These are phyloP conservation scores for Sprattus sprattus DNA, from an alignment of 2,113 vertebrate genomes.

Conservation along the genomic window DNA sequence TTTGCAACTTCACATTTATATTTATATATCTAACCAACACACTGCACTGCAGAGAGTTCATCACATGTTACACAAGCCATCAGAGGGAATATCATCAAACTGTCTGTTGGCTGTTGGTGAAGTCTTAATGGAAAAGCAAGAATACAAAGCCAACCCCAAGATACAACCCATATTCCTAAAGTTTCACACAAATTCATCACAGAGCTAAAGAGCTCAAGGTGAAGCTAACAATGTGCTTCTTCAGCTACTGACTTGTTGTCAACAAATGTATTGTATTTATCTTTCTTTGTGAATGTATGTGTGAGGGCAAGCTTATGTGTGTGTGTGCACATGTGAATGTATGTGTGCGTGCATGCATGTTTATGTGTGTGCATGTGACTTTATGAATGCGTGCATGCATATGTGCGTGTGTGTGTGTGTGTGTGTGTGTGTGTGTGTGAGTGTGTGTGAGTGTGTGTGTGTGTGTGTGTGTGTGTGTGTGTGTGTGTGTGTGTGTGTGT, in stretches of 20 bases:
- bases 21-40: too few species aligned
- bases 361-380: neutral
- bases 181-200: too few species aligned
- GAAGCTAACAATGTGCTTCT: neutral
- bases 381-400: neutral
- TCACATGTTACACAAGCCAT: neutral
- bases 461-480: neutral
- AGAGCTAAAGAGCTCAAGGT: neutral
- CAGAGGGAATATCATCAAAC: neutral
- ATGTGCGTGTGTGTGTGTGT: neutral
- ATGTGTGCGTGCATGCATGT: too few species aligned
- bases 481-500: neutral
- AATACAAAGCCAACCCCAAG: too few species aligned
- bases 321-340: neutral
- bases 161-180: too few species aligned
- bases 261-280: neutral
- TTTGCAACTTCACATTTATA: too few species aligned
- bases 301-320: too few species aligned
- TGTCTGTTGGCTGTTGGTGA: neutral
- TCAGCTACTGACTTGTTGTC: neutral
- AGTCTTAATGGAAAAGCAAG: neutral
- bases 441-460: slow-evolving; percentile 5
- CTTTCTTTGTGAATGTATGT: neutral
- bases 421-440: slow-evolving; percentile 1
- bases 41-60: neutral